phyloP scores from a whole-genome alignment of 2,113 vertebrate species.

The Australoheros scitulus region DNA sequence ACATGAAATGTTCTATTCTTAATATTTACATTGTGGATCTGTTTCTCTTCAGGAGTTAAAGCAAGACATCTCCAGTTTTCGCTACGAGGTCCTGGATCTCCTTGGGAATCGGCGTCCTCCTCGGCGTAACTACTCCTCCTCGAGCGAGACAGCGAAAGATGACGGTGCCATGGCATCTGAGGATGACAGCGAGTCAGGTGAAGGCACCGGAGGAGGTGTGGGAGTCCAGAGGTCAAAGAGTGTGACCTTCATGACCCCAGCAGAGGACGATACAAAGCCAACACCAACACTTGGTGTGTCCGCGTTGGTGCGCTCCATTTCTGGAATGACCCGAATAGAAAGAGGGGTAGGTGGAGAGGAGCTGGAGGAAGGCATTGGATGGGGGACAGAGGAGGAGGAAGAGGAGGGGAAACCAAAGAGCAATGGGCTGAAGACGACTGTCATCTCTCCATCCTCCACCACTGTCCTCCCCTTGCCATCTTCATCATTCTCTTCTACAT shows the following conservation, averaged over 20 bases:
- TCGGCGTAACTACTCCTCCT: slow-evolving; percentile 89
- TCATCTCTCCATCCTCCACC: slow-evolving; percentile 71
- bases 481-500: slow-evolving; percentile 64
- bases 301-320: slow-evolving; percentile 88
- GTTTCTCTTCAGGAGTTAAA: slow-evolving; percentile 87
- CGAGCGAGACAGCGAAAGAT: slow-evolving; percentile 88
- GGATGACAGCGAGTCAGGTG: slow-evolving; percentile 81
- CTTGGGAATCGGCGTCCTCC: slow-evolving; percentile 92
- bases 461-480: slow-evolving; percentile 73
- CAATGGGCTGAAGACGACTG: slow-evolving; percentile 87
- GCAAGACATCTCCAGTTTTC: slow-evolving; percentile 98
- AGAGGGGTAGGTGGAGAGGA: slow-evolving; percentile 29
- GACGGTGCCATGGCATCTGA: slow-evolving; percentile 75
- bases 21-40: neutral
- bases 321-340: slow-evolving; percentile 75
- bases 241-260: slow-evolving; percentile 70
- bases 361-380: slow-evolving; percentile 42
- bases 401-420: slow-evolving; percentile 88
- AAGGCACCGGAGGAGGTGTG: slow-evolving; percentile 51
- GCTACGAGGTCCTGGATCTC: slow-evolving; percentile 95
- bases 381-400: slow-evolving; percentile 69
- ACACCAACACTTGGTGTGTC: slow-evolving; percentile 82
- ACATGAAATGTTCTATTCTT: neutral
- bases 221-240: slow-evolving; percentile 58
- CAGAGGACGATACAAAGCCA: slow-evolving; percentile 79